Evolutionary conservation across 2,888 invertebrate species (phyloP), one percentile per base, ranked within the genome.

Genomic region (Punctoribates punctum): DNA sequence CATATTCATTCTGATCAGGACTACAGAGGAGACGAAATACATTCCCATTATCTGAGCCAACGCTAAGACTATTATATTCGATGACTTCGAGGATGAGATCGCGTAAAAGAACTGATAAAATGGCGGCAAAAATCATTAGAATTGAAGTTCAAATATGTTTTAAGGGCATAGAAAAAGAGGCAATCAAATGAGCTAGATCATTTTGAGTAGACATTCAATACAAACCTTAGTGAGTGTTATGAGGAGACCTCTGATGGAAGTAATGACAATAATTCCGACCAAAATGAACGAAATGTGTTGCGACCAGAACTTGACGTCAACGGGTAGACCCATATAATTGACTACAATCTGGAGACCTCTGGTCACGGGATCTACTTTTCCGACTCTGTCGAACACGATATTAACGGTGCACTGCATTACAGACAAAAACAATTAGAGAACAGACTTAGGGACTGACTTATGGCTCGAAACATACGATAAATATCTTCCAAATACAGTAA

Each of bases 41-140:
- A 99, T 99, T 54, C 98, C 98, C 99, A 99, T 99, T 81, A 99
- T 93, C 86, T 99, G 97, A 0, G 98, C 99, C 62, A 99, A 86
- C 79, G 96, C 90, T 73, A 99, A 85, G 3, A 99, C 98, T 80
- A 99, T 97, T 76, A 99, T 91, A 84, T 98, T 98, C 13, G 98
- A 98, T 4, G 97, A 98, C 85, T 98, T 98, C 80, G 94, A 96
- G 81, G 96, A 98, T 0, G 98, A 97, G 82, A 99, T 96, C 82
- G 96, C 95, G 86, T 99, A 97, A 88, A 99, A 99, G 84, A 99
- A 99, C 95, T 96, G 87, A 78, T 89, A 42, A 42, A 42, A 42
- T 34, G 42, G 13, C 13, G 1, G 13, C 34, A 42, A 8, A 42
- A 42, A 1, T 42, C 9, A 42, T 42, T 42, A 9, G 13, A 42